Base-by-base conservation (phyloP, 2,888 invertebrate species). In the Electrophaes corylata region DNA sequence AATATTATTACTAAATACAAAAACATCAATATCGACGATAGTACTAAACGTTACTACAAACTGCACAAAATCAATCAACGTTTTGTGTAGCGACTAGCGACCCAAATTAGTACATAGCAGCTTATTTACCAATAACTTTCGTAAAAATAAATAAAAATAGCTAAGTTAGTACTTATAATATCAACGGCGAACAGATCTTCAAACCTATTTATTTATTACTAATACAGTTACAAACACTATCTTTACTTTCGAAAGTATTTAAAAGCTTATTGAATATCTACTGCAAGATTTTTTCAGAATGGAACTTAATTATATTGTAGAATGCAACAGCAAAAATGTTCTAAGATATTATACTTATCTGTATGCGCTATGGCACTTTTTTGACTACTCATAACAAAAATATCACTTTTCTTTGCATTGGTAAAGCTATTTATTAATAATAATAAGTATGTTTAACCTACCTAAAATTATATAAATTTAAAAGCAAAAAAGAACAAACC, bases 171-270 rank as follows among this genome's bases (percentile, higher is more conserved):
- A 74, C 83, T 83, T 83, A 85, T 66, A 80, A 76, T 86, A 87
- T 86, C 86, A 87, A 84, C 85, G 83, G 84, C 76, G 80, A 77
- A 82, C 81, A 85, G 79, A 83, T 83, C 77, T 75, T 74, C 60
- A 65, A 71, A 65, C 56, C 14, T 41, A 43, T 8, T 19, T 46
- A 35, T 20, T 37, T 29, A 29, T 10, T 16, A 8, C 16, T 35
- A 16, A 37, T 16, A 37, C 14, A 37, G 16, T 10, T 37, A 10
- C 3, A 12, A 16, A 37, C 16, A 37, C 4, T 20, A 20, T 4
- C 3, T 20, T 20, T 20, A 20, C 6, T 29, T 29, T 3, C 26
- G 26, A 29, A 29, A 29, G 1, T 8, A 29, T 10, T 8, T 10
- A 29, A 10, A 29, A 10, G 10, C 1, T 26, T 20, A n/a, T n/a